A percentile compares a stretch with the other conserved stretches of the same genome.
Conservation (phyloP, 2,888 invertebrate species). For the Idaea dimidiata region DNA sequence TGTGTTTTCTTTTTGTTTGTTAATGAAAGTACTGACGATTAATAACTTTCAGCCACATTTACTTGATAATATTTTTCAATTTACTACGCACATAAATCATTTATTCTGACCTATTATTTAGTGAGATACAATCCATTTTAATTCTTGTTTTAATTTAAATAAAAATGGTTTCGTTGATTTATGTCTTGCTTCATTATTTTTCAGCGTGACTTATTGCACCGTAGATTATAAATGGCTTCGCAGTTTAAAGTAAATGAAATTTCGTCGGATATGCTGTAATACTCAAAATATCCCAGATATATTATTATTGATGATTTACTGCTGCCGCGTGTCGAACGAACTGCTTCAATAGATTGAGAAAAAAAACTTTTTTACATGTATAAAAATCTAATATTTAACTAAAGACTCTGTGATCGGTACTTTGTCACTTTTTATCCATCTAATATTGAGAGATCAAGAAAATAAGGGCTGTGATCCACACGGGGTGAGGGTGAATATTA, state of each 20-base stretch:
- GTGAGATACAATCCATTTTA: background rate
- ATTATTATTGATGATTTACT: background rate
- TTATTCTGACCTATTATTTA: background rate
- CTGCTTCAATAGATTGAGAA: background rate
- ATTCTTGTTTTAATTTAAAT: background rate
- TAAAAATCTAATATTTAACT: background rate
- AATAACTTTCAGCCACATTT: background rate
- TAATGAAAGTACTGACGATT: background rate
- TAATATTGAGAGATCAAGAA: conserved; percentile 1
- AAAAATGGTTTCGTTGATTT: background rate
- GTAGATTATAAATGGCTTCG: background rate
- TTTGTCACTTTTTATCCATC: background rate
- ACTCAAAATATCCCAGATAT: background rate
- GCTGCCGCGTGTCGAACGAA: background rate
- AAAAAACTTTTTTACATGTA: background rate
- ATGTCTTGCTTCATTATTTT: background rate
- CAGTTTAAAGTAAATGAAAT: background rate
- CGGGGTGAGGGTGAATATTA: background rate
- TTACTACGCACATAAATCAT: background rate
- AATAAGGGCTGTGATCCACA: background rate
- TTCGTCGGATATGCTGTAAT: background rate
- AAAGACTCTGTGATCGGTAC: background rate
- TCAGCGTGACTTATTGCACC: background rate
- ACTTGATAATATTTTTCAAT: background rate
- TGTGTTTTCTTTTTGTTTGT: conserved; percentile 7